Evolutionary conservation across 2,888 invertebrate genomes (phyloP), one percentile per base, ranked within the genome.

Genomic region (Leptinotarsa peninsularis): DNA sequence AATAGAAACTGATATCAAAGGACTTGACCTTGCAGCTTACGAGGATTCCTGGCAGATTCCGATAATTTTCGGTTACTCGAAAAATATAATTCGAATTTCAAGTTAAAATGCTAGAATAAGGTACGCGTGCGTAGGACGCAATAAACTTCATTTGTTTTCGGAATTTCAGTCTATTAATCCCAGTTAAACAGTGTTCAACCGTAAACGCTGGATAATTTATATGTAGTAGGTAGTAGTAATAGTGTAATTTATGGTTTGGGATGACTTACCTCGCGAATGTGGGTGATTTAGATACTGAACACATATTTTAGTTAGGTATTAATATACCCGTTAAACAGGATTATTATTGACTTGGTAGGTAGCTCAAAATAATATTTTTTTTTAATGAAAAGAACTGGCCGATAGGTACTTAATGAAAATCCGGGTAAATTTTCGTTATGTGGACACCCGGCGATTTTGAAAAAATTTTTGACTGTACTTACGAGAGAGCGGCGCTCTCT

Each of bases 131-230:
- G 71, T 66, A 63, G 63, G 71, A 17, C 23, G 23, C 18, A 60
- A 21, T 71, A 63, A 60, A 63, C 63, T 63, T 71, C 52, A 63
- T 71, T 71, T 71, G 71, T 71, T 71, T 71, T 71, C 71, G 63
- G 71, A 71, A 56, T 71, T 49, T 71, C 4, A 63, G 27, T 71
- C 71, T 71, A 71, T 60, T 71, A 63, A 71, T 49, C 71, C 71
- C 50, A 63, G 71, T 71, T 63, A 71, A 71, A 63, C 71, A 63
- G 63, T 63, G 50, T 49, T 63, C 33, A 60, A 71, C 63, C 49
- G 56, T 71, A 71, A 71, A 63, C 18, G 49, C 71, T 21, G 4
- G 49, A 71, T 71, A 58, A 71, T 71, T 71, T 63, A 71, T 71
- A 71, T 50, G 23, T 63, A 63, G 63, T 71, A 63, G 63, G n/a